A percentile compares a stretch with the other conserved stretches of the same genome.
These are phyloP conservation scores for Eucriotettix oculatus DNA, from an alignment of 2,888 invertebrate genomes.

Conservation along the genomic window DNA sequence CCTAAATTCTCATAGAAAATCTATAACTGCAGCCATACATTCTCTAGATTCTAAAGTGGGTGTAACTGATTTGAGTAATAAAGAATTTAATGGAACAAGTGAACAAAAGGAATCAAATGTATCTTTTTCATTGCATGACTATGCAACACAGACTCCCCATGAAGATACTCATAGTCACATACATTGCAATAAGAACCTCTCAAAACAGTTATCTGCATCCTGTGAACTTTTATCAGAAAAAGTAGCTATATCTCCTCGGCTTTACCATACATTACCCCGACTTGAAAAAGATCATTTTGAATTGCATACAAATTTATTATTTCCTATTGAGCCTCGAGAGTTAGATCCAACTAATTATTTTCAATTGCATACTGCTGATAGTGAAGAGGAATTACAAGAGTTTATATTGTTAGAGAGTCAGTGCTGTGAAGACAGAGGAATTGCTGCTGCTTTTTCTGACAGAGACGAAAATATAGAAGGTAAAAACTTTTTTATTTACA, in stretches of 20 bases:
- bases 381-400: conserved; percentile 42
- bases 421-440: conserved; percentile 30
- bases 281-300: too few species aligned
- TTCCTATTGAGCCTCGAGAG: conserved; percentile 39
- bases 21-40: conserved; percentile 15
- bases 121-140: too few species aligned
- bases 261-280: conserved; percentile 33
- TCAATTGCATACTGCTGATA: conserved; percentile 40
- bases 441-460: conserved; percentile 28
- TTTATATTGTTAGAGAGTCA: conserved; percentile 41
- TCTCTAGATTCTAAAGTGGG: conserved; percentile 6
- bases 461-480: conserved; percentile 1
- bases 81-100: too few species aligned
- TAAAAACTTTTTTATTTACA: too few species aligned
- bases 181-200: not conserved
- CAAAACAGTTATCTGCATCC: conserved; percentile 21
- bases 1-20: conserved; percentile 22
- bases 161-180: too few species aligned
- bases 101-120: too few species aligned
- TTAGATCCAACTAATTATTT: conserved; percentile 36
- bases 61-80: too few species aligned
- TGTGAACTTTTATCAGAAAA: conserved; percentile 6
- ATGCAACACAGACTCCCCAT: too few species aligned
- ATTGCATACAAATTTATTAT: conserved; percentile 25
- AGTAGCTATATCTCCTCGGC: conserved; percentile 9